These are phyloP conservation scores for Leucophora obtusa DNA, from an alignment of 2,888 invertebrate genomes.

Conservation along the genomic window DNA sequence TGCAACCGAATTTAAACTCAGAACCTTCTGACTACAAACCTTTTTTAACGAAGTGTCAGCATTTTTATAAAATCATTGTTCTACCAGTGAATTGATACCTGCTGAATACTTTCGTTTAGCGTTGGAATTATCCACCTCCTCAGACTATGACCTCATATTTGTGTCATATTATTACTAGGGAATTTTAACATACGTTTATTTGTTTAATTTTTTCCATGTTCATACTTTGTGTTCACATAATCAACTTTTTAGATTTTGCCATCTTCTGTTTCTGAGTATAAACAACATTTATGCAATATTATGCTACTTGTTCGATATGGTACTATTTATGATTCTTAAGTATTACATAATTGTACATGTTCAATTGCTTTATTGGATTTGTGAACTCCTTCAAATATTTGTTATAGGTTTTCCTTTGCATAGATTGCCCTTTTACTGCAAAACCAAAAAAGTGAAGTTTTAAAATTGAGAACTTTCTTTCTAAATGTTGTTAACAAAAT, in stretches of 20 bases:
- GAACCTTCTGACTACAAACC: too few species aligned
- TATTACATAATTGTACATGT: conserved; percentile 22
- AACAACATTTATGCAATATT: conserved; percentile 28
- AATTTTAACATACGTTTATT: too few species aligned
- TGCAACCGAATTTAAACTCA: too few species aligned
- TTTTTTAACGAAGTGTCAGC: too few species aligned
- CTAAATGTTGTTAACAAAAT: not conserved
- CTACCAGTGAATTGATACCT: too few species aligned
- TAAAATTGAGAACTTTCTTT: conserved; percentile 18
- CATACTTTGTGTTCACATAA: not conserved
- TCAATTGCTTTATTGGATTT: conserved; percentile 32
- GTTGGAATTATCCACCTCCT: too few species aligned
- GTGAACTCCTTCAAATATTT: conserved; percentile 15
- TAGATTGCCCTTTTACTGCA: conserved; percentile 30
- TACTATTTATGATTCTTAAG: conserved; percentile 12
- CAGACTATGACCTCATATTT: too few species aligned
- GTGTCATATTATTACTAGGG: too few species aligned
- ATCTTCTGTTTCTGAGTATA: not conserved
- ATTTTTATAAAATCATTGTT: too few species aligned
- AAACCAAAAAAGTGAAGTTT: not conserved
- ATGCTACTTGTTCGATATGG: conserved; percentile 1
- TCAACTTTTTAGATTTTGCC: not conserved
- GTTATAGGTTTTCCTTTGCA: conserved; percentile 1
- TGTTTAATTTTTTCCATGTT: not conserved
- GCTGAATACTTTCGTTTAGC: too few species aligned